Conservation (phyloP, 2,113 vertebrate genomes). For the Gnathonemus longibarbis region DNA sequence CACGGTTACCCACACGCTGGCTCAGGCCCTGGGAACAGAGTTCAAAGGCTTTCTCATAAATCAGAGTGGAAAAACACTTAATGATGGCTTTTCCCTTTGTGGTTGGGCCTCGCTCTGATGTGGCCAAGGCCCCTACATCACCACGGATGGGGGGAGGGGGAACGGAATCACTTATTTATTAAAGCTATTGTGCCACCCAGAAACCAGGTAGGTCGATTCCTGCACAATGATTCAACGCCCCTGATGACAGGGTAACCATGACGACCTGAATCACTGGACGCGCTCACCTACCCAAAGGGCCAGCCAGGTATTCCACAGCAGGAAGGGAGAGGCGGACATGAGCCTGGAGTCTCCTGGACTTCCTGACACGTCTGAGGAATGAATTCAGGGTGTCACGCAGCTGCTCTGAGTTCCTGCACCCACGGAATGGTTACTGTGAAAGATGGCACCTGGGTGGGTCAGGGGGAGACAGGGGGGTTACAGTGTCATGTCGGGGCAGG, state of each 20-base stretch:
- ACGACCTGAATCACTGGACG: not conserved
- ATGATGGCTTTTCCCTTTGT: slow-evolving; percentile 25
- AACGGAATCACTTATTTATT: slow-evolving; percentile 16
- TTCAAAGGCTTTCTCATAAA: slow-evolving; percentile 39
- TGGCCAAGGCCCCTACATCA: slow-evolving; percentile 6
- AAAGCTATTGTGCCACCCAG: slow-evolving; percentile 18
- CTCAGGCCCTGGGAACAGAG: slow-evolving; percentile 24
- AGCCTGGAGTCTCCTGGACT: not conserved
- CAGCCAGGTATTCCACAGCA: not conserved
- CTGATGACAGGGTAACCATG: not conserved
- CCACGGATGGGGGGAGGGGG: not conserved
- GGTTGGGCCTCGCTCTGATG: slow-evolving; percentile 12
- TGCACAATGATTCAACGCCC: not conserved
- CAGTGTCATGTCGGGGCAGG: not conserved
- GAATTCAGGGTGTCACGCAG: not conserved
- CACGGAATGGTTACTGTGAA: not conserved
- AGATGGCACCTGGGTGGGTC: not conserved
- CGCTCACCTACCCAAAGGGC: not conserved
- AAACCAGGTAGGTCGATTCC: not conserved
- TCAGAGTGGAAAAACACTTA: slow-evolving; percentile 41
- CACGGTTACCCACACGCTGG: slow-evolving; percentile 33
- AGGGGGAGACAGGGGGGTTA: not conserved
- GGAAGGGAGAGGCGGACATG: not conserved
- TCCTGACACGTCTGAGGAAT: not conserved
- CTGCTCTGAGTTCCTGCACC: not conserved